Conservation (phyloP, 2,113 vertebrate genomes). For the Passer montanus region DNA sequence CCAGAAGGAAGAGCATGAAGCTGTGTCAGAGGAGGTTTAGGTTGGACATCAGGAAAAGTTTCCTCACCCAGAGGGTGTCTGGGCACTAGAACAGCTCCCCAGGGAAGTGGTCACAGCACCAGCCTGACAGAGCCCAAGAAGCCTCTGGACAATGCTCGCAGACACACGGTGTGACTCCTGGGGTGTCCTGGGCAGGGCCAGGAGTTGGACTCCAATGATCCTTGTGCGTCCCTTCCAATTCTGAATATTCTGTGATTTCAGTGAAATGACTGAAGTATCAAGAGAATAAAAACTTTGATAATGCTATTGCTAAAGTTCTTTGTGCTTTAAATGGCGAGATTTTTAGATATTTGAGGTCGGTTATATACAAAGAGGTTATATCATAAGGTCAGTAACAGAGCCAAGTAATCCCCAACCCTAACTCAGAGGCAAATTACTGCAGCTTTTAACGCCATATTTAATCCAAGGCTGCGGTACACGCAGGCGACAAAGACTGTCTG, state of each 20-base stretch:
- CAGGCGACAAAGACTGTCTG: background rate
- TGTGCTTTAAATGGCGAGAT: background rate
- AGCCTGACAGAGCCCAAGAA: background rate
- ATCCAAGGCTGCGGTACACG: background rate
- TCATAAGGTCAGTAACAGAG: background rate
- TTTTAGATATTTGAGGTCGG: background rate
- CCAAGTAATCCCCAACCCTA: background rate
- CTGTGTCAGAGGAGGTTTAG: background rate
- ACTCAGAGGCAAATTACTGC: background rate
- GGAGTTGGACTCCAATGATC: rapidly evolving
- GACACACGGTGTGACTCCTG: background rate
- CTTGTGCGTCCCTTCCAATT: background rate
- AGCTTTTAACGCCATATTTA: conserved; percentile 20
- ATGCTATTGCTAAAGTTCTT: background rate
- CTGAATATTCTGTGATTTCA: background rate
- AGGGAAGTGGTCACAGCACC: background rate
- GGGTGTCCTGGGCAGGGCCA: background rate
- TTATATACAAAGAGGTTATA: background rate
- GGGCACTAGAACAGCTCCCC: background rate
- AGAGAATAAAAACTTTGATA: background rate
- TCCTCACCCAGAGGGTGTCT: background rate
- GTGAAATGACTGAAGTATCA: background rate
- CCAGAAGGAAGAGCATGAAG: rapidly evolving
- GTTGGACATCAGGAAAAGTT: background rate
- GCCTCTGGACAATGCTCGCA: rapidly evolving